Base-by-base conservation (phyloP, 2,888 invertebrate genomes). In the Elmis aenea region DNA sequence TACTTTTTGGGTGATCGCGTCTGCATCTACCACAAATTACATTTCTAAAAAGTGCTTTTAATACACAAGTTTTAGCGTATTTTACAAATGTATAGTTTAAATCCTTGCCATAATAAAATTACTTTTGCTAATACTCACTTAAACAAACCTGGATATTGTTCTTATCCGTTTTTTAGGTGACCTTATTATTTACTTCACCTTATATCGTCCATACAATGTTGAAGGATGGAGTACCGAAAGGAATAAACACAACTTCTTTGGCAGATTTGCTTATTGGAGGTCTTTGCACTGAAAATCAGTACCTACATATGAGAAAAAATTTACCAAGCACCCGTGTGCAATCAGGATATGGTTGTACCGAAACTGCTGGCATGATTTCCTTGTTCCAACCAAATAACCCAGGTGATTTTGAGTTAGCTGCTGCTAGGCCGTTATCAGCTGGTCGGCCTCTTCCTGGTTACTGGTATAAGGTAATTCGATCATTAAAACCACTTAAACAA, bases 281-380 rank as follows among this genome's bases (percentile, higher is more conserved):
- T 3, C 36, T 52, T 3, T 37, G 63, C 8, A 44, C 60, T 1
- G 41, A 48, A 14, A 51, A 52, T 11, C 50, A 54, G 26, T 37
- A 59, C 5, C n/a, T 39, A 3, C 38, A 46, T 15, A 32, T 67
- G n/a, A 45, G 62, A 26, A 62, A 65, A 30, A 23, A 63, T 5
- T 42, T 67, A 21, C 65, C 65, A 1, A 63, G 62, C 3, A 59
- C 62, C 1, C 53, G 58, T 33, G 47, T 63, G 1, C 40, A 28
- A 30, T 52, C 60, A 31, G 47, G 31, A 10, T 67, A 64, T 38
- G 67, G 66, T 2, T 62, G 61, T 46, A 59, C 65, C 0, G 67
- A 67, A 51, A 51, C 59, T 3, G 52, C 53, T 3, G 66, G 66
- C n/a, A 14, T 55, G 1, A 23, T 51, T 5, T 53, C 54, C 1